phyloP scores from a whole-genome alignment of 2,888 invertebrate genomes.

The Muschampia plurimacula region DNA sequence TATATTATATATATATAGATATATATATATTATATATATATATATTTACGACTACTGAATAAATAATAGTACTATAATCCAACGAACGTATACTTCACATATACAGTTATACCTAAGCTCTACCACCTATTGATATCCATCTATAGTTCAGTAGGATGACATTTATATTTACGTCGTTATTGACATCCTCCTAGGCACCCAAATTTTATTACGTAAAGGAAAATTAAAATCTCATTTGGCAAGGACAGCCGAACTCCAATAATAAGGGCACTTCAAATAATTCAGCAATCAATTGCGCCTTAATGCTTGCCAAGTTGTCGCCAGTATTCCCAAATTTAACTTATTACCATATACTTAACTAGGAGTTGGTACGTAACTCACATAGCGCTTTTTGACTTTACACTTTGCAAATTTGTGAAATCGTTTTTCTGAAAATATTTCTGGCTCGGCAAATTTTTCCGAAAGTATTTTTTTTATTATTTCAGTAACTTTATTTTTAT shows the following conservation, averaged over 20 bases:
- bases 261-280: slow-evolving; percentile 36
- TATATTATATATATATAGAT: too few species aligned
- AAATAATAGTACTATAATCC: too few species aligned
- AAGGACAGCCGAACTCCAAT: slow-evolving; percentile 27
- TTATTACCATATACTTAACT: slow-evolving; percentile 13
- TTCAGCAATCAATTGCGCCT: slow-evolving; percentile 32
- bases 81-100: too few species aligned
- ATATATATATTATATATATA: too few species aligned
- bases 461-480: neutral
- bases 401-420: neutral
- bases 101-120: too few species aligned
- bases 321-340: slow-evolving; percentile 32
- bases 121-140: too few species aligned
- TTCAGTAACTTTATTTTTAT: too few species aligned
- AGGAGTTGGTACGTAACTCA: neutral
- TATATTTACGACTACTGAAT: too few species aligned
- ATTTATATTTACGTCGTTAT: neutral
- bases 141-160: too few species aligned
- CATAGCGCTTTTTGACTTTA: neutral
- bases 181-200: neutral
- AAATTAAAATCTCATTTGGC: slow-evolving; percentile 34
- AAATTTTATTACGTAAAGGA: slow-evolving; percentile 13
- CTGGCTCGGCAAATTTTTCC: neutral
- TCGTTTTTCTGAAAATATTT: neutral
- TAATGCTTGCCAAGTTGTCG: slow-evolving; percentile 36